phyloP scores from a whole-genome alignment of 1,140 invertebrate genomes.

The Drosophila teissieri region DNA sequence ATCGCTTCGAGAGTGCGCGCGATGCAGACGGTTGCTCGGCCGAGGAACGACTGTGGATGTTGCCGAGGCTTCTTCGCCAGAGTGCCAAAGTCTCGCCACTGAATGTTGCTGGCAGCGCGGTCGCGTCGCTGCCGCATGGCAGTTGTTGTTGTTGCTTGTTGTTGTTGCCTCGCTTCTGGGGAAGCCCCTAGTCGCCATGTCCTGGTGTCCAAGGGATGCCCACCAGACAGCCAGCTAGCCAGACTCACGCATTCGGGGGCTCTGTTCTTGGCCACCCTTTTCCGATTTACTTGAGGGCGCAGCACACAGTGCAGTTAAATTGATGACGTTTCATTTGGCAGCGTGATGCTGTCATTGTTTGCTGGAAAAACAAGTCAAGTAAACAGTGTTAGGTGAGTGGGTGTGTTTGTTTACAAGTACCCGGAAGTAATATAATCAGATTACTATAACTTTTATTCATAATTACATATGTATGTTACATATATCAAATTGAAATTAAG shows the following conservation, averaged over 20 bases:
- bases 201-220: background rate
- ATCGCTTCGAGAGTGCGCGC: constrained; percentile 57
- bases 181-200: constrained; percentile 39
- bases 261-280: constrained; percentile 20
- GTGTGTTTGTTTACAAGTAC: background rate
- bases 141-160: constrained; percentile 11
- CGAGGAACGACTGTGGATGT: constrained; percentile 66
- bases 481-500: too few species aligned
- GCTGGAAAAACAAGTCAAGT: constrained; percentile 1
- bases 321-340: constrained; percentile 37
- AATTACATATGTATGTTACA: too few species aligned
- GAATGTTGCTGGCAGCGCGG: constrained; percentile 27
- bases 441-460: too few species aligned
- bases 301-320: constrained; percentile 18
- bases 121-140: constrained; percentile 10
- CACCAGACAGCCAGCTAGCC: constrained; percentile 37
- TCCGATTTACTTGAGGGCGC: background rate
- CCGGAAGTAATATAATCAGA: too few species aligned
- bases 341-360: constrained; percentile 1
- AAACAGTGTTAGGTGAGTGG: constrained; percentile 1
- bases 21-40: constrained; percentile 75
- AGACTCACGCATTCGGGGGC: constrained; percentile 25
- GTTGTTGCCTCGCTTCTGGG: constrained; percentile 33
- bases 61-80: constrained; percentile 62
- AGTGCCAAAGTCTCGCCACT: constrained; percentile 32